Evolutionary conservation across 1,140 invertebrate species (phyloP).

Genomic region (Eupristina koningsbergeri): DNA sequence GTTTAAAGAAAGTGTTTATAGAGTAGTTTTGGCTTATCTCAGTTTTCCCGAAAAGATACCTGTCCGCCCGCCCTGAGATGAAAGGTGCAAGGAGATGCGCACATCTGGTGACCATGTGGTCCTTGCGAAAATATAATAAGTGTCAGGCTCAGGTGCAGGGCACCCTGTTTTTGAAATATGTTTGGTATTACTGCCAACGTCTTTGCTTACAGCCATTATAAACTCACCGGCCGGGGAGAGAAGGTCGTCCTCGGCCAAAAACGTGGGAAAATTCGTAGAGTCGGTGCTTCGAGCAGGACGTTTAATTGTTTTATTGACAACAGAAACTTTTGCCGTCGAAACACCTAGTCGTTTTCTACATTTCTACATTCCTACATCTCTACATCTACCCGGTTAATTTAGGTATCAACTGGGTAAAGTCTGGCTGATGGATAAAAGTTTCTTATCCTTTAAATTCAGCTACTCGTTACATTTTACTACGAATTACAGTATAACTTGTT

Average conservation of each 20-base stretch:
- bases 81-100: neutral
- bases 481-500: too few relatives aligned
- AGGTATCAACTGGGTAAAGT: too few relatives aligned
- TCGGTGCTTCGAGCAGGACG: neutral
- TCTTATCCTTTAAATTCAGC: too few relatives aligned
- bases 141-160: slow-evolving; percentile 54
- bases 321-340: neutral
- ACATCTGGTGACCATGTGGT: slow-evolving; percentile 63
- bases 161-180: slow-evolving; percentile 52
- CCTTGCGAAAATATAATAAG: neutral
- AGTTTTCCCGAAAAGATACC: neutral
- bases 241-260: slow-evolving; percentile 35
- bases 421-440: too few relatives aligned
- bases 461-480: neutral
- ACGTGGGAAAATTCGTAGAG: slow-evolving; percentile 55
- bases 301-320: slow-evolving; percentile 49
- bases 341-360: too few relatives aligned
- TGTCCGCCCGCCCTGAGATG: neutral
- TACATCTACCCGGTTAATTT: too few relatives aligned
- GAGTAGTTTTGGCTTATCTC: too few relatives aligned
- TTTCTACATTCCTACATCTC: neutral
- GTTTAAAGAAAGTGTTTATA: too few relatives aligned
- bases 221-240: too few relatives aligned
- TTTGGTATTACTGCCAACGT: slow-evolving; percentile 59
- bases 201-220: slow-evolving; percentile 17